Percentiles rank a stretch among this genome's conserved stretches.
Evolutionary conservation across 2,113 vertebrate genomes (phyloP).

Genomic region (Mixornis gularis): DNA sequence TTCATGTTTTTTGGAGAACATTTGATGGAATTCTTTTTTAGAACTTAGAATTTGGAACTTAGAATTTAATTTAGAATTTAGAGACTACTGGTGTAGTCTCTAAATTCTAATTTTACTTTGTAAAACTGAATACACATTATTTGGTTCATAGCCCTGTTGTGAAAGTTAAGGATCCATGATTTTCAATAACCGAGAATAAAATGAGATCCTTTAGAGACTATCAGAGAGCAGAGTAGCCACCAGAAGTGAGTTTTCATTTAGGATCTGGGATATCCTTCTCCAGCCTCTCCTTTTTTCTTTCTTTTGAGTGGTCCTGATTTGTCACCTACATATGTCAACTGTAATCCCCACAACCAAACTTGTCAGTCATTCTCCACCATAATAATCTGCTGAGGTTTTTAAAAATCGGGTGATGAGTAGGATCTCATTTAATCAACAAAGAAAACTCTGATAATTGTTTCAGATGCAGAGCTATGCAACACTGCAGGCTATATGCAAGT

Average conservation of each 20-base stretch:
- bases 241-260: background rate
- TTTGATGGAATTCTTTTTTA: background rate
- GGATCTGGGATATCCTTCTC: background rate
- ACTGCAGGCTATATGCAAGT: conserved; percentile 2
- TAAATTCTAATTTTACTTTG: background rate
- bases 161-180: background rate
- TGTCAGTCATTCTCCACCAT: conserved; percentile 46
- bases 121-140: background rate
- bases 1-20: background rate
- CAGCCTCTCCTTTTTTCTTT: background rate
- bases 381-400: conserved; percentile 31
- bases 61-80: background rate
- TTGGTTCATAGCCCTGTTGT: background rate
- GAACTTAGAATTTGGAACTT: background rate
- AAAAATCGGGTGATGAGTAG: background rate
- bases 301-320: background rate
- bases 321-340: background rate
- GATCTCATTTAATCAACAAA: conserved; percentile 46
- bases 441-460: conserved; percentile 53
- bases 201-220: background rate
- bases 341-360: conserved; percentile 59
- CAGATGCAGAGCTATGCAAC: conserved; percentile 41
- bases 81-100: background rate
- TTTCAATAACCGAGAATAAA: background rate
- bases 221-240: background rate